Conservation (phyloP, 2,888 invertebrate species). For the Patella ulyssiponensis region DNA sequence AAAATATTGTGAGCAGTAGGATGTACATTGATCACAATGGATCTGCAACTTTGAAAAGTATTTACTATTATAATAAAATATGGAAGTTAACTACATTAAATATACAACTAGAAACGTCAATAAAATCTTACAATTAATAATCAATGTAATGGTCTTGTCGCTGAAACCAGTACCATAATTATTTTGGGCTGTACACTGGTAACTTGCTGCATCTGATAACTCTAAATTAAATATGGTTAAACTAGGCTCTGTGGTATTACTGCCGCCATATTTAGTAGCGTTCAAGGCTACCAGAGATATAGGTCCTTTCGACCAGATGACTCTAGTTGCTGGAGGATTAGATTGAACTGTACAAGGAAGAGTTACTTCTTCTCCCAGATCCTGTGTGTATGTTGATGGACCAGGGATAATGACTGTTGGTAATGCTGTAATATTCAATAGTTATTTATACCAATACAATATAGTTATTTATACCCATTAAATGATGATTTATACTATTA, state of each 20-base stretch:
- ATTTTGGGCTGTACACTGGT: slow-evolving; percentile 26
- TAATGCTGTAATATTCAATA: too few species aligned
- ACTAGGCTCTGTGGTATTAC: slow-evolving; percentile 9
- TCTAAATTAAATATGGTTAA: slow-evolving; percentile 14
- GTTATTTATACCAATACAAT: too few species aligned
- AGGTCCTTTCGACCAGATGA: neutral
- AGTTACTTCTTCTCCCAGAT: neutral
- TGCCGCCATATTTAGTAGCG: slow-evolving; percentile 6
- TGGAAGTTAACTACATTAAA: too few species aligned
- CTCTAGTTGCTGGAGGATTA: neutral
- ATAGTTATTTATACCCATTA: too few species aligned
- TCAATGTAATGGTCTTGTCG: neutral
- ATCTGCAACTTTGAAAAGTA: too few species aligned
- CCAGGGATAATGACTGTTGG: too few species aligned
- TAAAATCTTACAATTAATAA: neutral
- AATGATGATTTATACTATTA: too few species aligned
- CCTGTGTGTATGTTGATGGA: too few species aligned
- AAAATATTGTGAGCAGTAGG: too few species aligned
- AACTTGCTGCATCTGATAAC: slow-evolving; percentile 8
- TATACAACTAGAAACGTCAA: too few species aligned
- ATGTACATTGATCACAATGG: too few species aligned
- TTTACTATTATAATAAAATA: too few species aligned
- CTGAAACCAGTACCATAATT: slow-evolving; percentile 22
- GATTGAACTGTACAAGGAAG: neutral
- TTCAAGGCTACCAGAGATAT: neutral